phyloP scores from a whole-genome alignment of 2,113 vertebrate genomes.

The Phrynosoma platyrhinos region DNA sequence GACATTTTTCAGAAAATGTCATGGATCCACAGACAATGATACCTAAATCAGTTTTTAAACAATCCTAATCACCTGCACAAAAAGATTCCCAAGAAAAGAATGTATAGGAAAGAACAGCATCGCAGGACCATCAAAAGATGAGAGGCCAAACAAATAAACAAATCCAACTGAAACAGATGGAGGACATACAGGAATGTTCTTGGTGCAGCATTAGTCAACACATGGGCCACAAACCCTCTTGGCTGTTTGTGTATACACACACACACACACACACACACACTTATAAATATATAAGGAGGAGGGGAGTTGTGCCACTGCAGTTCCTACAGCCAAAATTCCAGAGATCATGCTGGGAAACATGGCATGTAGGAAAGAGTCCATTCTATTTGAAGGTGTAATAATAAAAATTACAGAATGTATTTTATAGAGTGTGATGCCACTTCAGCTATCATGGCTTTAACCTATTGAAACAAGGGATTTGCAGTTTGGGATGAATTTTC shows the following conservation, averaged over 20 bases:
- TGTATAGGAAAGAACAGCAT: not conserved
- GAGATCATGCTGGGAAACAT: not conserved
- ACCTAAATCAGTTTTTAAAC: not conserved
- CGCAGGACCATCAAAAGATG: not conserved
- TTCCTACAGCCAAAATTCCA: not conserved
- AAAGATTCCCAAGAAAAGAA: no score
- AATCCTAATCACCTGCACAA: not conserved
- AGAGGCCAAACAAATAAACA: no score
- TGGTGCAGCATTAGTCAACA: constrained; percentile 20
- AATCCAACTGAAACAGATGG: not conserved
- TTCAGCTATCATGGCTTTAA: no score
- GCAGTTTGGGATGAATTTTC: no score
- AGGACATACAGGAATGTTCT: not conserved
- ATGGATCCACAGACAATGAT: not conserved
- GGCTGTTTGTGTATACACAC: no score
- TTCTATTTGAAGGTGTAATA: not conserved
- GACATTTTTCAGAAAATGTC: not conserved
- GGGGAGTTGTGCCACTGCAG: no score
- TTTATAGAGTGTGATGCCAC: no score
- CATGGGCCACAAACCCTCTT: not conserved
- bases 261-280: not conserved
- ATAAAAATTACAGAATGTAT: not conserved
- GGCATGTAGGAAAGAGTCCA: not conserved
- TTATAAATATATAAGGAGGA: not conserved
- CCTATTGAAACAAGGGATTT: no score